Evolutionary conservation across 2,888 invertebrate genomes (phyloP), one percentile per base, ranked within the genome.

Genomic region (Pantelozetes paolii): DNA sequence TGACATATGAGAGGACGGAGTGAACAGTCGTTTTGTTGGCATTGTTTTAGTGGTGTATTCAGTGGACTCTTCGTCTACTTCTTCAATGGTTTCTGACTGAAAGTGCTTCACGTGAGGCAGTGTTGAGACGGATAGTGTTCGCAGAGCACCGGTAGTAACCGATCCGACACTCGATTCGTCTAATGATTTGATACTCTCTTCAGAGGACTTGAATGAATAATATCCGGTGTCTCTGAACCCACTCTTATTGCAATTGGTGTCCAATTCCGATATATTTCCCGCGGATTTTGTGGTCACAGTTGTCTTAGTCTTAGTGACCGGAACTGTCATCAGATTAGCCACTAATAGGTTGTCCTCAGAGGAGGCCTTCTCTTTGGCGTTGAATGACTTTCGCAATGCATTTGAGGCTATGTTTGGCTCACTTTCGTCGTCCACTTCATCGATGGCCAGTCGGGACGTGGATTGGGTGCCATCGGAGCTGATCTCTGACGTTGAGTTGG

Each of bases 121-220:
- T 32, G 62, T 62, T n/a, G 62, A 62, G 18, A 36, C 32, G 18
- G 62, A 62, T 15, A 28, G n/a, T 1, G 62, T 18, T 30, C 62
- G n/a, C n/a, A n/a, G n/a, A n/a, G n/a, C 13, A 9, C 8, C 26
- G 13, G 77, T 76, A 20, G 76, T 73, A 48, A 75, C 73, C 15
- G 77, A 74, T 48, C 70, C 71, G 20, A 75, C 74, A n/a, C 48
- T 48, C 15, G 76, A 76, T 48, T 77, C 77, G 70, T 77, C 77
- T 20, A 77, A 73, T 71, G 76, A 76, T 30, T 76, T 72, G 57
- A 78, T 75, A 70, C 78, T 78, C 57, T 78, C 78, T 74, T 78
- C 78, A 15, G 77, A 77, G 20, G 77, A 77, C 36, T 77, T 77
- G 64, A 78, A 78, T 30, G 77, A 77, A 75, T 78, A 78, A 72